Conservation (phyloP, 1,140 invertebrate genomes). For the Notospermus geniculatus region DNA sequence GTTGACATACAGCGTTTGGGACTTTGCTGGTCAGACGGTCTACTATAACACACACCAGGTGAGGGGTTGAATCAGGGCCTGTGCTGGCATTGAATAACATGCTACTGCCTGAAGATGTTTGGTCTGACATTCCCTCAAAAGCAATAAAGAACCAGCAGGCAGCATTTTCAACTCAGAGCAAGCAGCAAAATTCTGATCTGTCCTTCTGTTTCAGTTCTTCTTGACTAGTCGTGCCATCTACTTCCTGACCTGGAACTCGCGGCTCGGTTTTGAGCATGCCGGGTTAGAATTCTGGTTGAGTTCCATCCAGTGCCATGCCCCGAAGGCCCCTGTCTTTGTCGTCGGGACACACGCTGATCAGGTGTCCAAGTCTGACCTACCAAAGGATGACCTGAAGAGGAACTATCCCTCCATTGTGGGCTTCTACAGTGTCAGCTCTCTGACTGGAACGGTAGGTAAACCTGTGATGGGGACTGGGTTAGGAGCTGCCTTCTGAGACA, state of each 20-base stretch:
- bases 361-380: conserved; percentile 24
- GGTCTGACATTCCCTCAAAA: too few species aligned
- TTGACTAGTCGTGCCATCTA: conserved; percentile 51
- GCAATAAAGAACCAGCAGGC: too few species aligned
- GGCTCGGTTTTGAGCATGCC: conserved; percentile 53
- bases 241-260: conserved; percentile 52
- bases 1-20: conserved; percentile 48
- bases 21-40: conserved; percentile 50
- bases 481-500: too few species aligned
- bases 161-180: too few species aligned
- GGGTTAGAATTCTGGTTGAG: conserved; percentile 55
- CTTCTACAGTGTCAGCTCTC: conserved; percentile 26
- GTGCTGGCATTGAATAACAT: too few species aligned
- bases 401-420: conserved; percentile 28
- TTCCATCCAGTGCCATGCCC: conserved; percentile 53
- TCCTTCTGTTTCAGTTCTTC: conserved; percentile 45
- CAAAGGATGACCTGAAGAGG: conserved; percentile 19
- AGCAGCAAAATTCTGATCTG: too few species aligned
- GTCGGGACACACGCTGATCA: conserved; percentile 50
- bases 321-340: conserved; percentile 49
- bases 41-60: conserved; percentile 54
- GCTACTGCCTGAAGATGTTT: too few species aligned
- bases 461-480: too few species aligned
- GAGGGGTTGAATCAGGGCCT: too few species aligned
- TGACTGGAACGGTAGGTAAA: conserved; percentile 32